Conservation (phyloP, 2,888 invertebrate species). For the Ornithoptera priamus region DNA sequence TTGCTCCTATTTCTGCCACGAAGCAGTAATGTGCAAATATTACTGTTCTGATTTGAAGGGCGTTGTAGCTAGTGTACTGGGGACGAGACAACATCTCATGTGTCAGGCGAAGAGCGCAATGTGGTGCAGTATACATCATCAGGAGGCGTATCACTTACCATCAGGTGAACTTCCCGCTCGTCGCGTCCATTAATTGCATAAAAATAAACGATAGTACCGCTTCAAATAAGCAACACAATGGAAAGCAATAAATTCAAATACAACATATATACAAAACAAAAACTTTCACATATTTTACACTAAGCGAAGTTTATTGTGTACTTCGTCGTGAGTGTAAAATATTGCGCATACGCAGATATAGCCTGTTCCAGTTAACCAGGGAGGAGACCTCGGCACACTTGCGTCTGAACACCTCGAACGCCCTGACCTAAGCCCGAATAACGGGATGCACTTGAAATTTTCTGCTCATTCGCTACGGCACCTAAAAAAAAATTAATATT, state of each 20-base stretch:
- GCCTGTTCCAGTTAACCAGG: slow-evolving; percentile 29
- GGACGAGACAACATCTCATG: no score
- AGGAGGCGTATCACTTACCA: no score
- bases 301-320: slow-evolving; percentile 9
- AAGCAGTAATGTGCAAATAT: no score
- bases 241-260: neutral
- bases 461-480: slow-evolving; percentile 15
- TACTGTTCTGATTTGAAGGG: no score
- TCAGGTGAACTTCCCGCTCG: neutral
- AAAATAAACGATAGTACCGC: no score
- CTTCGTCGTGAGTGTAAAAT: slow-evolving; percentile 22
- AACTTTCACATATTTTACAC: slow-evolving; percentile 1
- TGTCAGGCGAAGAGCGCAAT: no score
- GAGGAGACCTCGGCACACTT: slow-evolving; percentile 45
- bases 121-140: no score
- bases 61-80: no score
- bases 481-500: slow-evolving; percentile 8
- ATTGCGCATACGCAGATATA: slow-evolving; percentile 28
- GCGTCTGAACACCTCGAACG: slow-evolving; percentile 35
- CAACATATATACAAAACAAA: neutral
- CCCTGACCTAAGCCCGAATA: slow-evolving; percentile 43
- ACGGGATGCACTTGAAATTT: slow-evolving; percentile 42
- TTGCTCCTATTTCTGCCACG: no score
- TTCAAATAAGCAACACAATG: neutral
- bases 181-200: neutral